Conservation (phyloP, 2,888 invertebrate genomes). For the Oasisia sp. region DNA sequence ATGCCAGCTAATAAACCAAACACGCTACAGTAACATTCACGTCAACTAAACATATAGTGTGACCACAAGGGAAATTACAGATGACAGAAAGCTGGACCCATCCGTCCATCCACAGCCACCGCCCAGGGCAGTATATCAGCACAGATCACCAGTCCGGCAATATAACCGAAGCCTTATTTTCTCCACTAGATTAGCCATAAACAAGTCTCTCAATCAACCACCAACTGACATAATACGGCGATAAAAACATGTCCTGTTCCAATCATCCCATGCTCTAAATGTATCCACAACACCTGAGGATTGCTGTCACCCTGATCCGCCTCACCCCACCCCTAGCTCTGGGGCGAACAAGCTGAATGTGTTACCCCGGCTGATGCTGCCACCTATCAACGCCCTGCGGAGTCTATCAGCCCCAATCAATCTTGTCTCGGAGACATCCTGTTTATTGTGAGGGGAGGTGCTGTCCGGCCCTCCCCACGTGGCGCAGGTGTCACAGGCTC, state of each 20-base stretch:
- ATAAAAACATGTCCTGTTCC: neutral
- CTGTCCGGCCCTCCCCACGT: neutral
- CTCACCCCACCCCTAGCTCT: neutral
- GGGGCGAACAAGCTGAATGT: neutral
- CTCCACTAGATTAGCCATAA: neutral
- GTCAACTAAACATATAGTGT: too few relatives aligned
- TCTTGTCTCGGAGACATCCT: neutral
- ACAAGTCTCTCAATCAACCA: neutral
- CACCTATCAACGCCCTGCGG: neutral
- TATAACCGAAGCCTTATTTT: constrained; percentile 17
- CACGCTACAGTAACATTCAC: too few relatives aligned
- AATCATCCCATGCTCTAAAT: neutral
- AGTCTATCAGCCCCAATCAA: constrained; percentile 8
- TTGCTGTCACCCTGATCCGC: neutral
- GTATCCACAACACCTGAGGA: neutral
- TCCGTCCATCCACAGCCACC: neutral
- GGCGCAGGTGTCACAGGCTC: neutral
- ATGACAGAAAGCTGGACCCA: neutral
- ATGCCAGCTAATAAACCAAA: too few relatives aligned
- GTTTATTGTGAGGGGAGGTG: neutral
- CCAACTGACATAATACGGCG: neutral
- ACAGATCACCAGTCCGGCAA: neutral
- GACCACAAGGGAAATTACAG: neutral
- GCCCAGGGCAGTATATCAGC: neutral
- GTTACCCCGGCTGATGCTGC: neutral